phyloP scores from a whole-genome alignment of 2,888 invertebrate genomes.

The Gerris lacustris region DNA sequence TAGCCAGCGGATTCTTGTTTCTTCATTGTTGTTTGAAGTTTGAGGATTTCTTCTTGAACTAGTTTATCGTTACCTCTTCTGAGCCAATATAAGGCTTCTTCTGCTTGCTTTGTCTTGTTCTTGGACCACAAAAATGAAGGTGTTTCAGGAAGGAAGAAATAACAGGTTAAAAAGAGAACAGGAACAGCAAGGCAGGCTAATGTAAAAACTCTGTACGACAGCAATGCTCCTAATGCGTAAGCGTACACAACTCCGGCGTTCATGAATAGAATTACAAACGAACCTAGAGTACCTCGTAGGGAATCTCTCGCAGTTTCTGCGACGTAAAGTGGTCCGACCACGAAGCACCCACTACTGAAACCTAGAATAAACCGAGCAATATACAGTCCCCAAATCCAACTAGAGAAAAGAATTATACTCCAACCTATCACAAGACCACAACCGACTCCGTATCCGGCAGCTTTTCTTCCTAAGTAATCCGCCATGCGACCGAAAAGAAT shows the following conservation, averaged over 20 bases:
- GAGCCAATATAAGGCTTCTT: conserved; percentile 33
- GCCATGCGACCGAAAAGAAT: conserved; percentile 40
- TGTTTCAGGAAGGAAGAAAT: conserved; percentile 48
- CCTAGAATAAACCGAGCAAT: conserved; percentile 48
- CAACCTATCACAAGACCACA: conserved; percentile 47
- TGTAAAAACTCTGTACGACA: conserved; percentile 42
- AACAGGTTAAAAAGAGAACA: conserved; percentile 39
- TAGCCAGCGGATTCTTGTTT: conserved; percentile 22
- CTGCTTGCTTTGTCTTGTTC: conserved; percentile 39
- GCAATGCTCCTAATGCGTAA: conserved; percentile 41
- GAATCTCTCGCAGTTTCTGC: conserved; percentile 49
- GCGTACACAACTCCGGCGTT: conserved; percentile 43
- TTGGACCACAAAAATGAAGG: conserved; percentile 43
- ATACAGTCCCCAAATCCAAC: conserved; percentile 39
- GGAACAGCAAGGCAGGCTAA: conserved; percentile 42
- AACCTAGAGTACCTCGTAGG: conserved; percentile 45
- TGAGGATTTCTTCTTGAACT: conserved; percentile 24
- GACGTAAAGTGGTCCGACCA: conserved; percentile 47
- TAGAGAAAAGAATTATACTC: conserved; percentile 43
- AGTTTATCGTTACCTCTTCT: conserved; percentile 28
- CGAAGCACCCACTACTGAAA: conserved; percentile 43
- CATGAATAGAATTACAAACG: conserved; percentile 43
- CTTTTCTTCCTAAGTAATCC: conserved; percentile 44
- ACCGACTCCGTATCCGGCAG: conserved; percentile 40
- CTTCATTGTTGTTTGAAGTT: conserved; percentile 18